Percentiles rank a stretch among this genome's conserved stretches.
Evolutionary conservation across 2,797 vertebrate genomes (phyloP).

Genomic region (Poliocrania exsul): DNA sequence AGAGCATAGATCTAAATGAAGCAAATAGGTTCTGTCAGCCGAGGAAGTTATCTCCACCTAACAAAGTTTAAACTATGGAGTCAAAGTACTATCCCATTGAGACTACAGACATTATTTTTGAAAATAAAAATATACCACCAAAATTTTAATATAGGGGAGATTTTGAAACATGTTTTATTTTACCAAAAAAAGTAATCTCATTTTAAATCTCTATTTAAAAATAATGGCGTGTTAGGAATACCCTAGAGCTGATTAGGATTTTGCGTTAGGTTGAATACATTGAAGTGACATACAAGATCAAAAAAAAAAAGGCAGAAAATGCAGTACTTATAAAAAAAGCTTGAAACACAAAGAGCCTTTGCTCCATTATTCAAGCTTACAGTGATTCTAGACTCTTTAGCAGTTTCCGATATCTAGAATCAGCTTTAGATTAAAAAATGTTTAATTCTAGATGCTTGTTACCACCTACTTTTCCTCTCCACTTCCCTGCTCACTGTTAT

Average conservation of each 20-base stretch:
- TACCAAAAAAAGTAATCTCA: neutral
- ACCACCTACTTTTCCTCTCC: neutral
- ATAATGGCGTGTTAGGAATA: neutral
- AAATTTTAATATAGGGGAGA: neutral
- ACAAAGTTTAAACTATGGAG: neutral
- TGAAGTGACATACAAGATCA: neutral
- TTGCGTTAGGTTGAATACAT: neutral
- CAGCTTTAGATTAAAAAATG: neutral
- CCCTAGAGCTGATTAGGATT: neutral
- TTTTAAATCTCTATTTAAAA: neutral
- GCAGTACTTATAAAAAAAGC: neutral
- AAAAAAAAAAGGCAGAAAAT: neutral
- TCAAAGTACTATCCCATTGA: neutral
- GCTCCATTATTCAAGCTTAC: neutral
- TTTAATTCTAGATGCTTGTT: neutral
- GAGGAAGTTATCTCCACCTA: neutral
- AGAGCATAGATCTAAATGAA: neutral
- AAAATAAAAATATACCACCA: neutral
- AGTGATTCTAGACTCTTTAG: neutral
- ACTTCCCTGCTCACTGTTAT: accelerated
- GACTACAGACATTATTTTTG: neutral
- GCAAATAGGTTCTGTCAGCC: neutral
- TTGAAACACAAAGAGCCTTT: neutral
- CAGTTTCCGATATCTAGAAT: neutral
- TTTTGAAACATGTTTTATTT: neutral